Evolutionary conservation across 2,113 vertebrate species (phyloP), one percentile per base, ranked within the genome.

Genomic region (Siniperca knerii): DNA sequence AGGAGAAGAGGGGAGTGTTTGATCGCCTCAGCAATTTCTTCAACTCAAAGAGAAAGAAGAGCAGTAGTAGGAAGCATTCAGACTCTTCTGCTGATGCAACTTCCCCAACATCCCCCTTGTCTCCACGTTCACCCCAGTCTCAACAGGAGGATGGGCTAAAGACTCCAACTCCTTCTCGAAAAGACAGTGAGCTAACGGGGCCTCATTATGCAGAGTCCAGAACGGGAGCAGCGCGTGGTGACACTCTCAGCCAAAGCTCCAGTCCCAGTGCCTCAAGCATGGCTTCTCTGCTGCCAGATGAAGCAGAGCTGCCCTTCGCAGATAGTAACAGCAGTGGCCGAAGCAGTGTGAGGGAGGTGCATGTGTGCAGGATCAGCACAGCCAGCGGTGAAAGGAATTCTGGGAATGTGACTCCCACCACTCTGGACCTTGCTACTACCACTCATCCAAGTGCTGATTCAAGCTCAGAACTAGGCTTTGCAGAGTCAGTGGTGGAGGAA

Each of bases 11-110:
- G 23, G 90, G 93, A 1, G 4, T 96, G 86, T 16, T 96, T 0
- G 79, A 71, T 55, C 96, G 96, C 20, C 42, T 96, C 9, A 89
- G 67, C 75, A 93, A 29, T 54, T 92, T 96, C 66, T 94, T 96
- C 77, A 87, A 4, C 40, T 55, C 52, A 16, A 91, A 65, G 73
- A 94, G 25, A 50, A 91, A 23, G 71, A 95, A 92, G 77, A 94
- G 87, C 90, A 77, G 74, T 23, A 86, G 77, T 4, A 70, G 57
- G 46, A 76, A 81, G 2, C 20, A 55, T 10, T 94, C 92, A 1
- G 88, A 91, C 3, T 40, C 77, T 21, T 91, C 75, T 1, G 48
- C 74, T 2, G 83, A 79, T 54, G 33, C 40, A 0, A 50, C 12
- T 10, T 70, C 79, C 6, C 83, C 88, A 0, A 2, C 70, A 0